Base-by-base conservation (phyloP, 2,797 vertebrate species). In the Sylvilagus floridanus region DNA sequence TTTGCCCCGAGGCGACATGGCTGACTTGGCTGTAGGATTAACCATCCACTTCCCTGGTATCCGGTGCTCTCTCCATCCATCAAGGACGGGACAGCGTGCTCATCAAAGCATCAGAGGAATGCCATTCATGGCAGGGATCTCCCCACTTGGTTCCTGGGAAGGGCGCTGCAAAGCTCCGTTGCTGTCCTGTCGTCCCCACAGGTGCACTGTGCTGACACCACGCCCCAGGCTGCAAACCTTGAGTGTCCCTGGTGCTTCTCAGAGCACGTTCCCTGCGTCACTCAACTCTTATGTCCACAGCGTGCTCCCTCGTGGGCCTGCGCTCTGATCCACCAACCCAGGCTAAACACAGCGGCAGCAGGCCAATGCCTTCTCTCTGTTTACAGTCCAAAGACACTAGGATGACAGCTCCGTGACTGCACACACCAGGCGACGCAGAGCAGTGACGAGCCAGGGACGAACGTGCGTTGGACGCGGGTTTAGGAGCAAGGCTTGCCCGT, bases 231-330 rank as follows among this genome's bases (percentile, higher is more conserved):
- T 26, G 3, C 4, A 54, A 69, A 35, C 22, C 7, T 7, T 17
- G 16, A 12, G 24, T n/a, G 11, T 32, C 13, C 54, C 37, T 3
- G 2, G 63, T 47, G 14, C 63, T 16, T 62, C 60, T 63, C 63
- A 35, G 83, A 4, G 26, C 30, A 78, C 28, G 62, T 19, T 47
- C 0, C 32, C 24, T 4, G 22, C 32, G 77, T 42, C n/a, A 6
- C n/a, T 37, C 26, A 4, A 1, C 26, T 52, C 52, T 0, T 0
- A 3, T 0, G 32, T 5, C 57, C 62, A 37, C 16, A n/a, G 6
- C 0, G 1, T 7, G 30, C 24, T n/a, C 57, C 35, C n/a, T 17
- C 8, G 12, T 5, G 24, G 10, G 4, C 17, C 9, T 7, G 85
- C 14, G 0, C 35, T 62, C 26, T 21, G 52, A 26, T 28, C 26